Base-by-base conservation (phyloP, 1,140 invertebrate genomes). In the Holcopasites calliopsidis region DNA sequence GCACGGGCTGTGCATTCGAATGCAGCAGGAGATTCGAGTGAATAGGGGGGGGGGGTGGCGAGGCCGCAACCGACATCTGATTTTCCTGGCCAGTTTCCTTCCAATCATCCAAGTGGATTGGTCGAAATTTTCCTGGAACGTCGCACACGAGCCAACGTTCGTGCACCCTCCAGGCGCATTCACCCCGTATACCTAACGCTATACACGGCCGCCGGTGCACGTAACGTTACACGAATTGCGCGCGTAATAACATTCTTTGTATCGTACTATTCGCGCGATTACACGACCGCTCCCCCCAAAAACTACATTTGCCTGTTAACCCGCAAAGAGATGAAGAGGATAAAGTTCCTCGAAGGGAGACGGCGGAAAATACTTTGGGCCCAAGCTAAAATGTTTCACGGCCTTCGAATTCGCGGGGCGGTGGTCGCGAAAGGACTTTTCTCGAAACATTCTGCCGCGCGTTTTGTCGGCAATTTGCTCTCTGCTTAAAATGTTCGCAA, bases 31-130 rank as follows among this genome's bases (percentile, higher is more conserved):
- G 42, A 77, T 82, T 77, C 70, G 54, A 52, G 10, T 64, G 80
- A 82, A 83, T 76, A 70, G 81, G 13, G 62, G 16, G 18, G 81
- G 13, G 62, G 16, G 18, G 49, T 26, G 52, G 50, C 64, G 60
- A 60, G 64, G 40, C 60, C 33, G 42, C 40, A 44, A 64, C 52
- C 76, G 49, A 75, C 81, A 76, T 79, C 65, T 83, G 80, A 83
- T 83, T 83, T 83, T 82, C 71, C 80, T 79, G 71, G 35, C 81
- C 70, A 79, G 81, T 82, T 83, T 83, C 80, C 81, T 79, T 82
- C 81, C 70, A 79, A 83, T 82, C 81, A 72, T 79, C 76, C 76
- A 66, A 83, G 31, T 79, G 80, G 80, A 83, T 83, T 79, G 80
- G 70, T 79, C 71, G 80, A 83, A 83, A 83, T 83, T 83, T 79